These are phyloP conservation scores for Protonemura montana DNA, from an alignment of 2,888 invertebrate genomes.

Conservation along the genomic window DNA sequence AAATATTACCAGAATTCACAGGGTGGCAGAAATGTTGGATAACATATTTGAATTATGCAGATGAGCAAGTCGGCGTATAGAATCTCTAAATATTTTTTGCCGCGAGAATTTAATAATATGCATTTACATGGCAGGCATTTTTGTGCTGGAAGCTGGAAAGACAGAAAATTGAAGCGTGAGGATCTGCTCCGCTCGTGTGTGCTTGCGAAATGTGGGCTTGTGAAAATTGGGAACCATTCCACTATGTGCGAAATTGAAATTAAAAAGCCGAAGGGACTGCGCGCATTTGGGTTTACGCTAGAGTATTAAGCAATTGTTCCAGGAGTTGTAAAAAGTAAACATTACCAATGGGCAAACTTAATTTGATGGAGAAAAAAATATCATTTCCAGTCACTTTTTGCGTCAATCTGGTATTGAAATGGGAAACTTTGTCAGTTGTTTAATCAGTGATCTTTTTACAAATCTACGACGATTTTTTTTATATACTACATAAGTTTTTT, in stretches of 20 bases:
- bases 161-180: background rate
- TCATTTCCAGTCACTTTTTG: background rate
- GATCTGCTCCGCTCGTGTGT: background rate
- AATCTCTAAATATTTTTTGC: background rate
- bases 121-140: background rate
- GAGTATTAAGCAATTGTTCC: background rate
- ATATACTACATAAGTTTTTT: too few species aligned
- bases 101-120: background rate
- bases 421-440: background rate
- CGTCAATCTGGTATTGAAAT: background rate
- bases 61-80: background rate
- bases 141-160: background rate
- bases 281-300: too few species aligned
- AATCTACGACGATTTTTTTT: too few species aligned
- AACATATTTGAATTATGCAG: slow-evolving; percentile 12
- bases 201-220: background rate
- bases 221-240: background rate
- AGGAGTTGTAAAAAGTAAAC: background rate
- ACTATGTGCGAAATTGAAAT: background rate
- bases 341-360: background rate
- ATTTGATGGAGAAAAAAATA: background rate
- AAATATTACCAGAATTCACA: background rate
- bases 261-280: too few species aligned
- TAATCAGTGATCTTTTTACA: too few species aligned
- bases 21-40: background rate